Conservation (phyloP, 2,113 vertebrate genomes). For the Ascaphus truei region DNA sequence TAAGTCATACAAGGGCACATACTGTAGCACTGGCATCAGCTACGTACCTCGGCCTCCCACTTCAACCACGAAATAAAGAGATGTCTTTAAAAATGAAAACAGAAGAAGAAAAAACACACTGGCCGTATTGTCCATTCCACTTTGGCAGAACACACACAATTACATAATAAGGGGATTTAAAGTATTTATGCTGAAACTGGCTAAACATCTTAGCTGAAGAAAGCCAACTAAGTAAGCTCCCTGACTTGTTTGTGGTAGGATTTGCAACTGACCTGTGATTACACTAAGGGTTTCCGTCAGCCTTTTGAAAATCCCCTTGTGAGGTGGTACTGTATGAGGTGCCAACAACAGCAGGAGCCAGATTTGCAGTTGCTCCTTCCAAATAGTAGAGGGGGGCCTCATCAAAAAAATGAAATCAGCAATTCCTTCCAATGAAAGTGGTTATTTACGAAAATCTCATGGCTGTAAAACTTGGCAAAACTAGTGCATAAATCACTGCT, state of each 20-base stretch:
- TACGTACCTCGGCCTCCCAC: too few species aligned
- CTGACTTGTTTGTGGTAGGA: conserved; percentile 28
- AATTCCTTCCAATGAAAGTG: too few species aligned
- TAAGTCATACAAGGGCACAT: too few species aligned
- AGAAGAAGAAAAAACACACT: conserved; percentile 4
- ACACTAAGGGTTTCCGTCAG: conserved; percentile 22
- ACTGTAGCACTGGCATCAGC: too few species aligned
- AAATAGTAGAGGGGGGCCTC: not conserved
- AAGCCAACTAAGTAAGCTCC: conserved; percentile 23
- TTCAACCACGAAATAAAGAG: too few species aligned
- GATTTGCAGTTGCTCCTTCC: not conserved
- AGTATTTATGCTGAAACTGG: conserved; percentile 13
- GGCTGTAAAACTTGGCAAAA: too few species aligned
- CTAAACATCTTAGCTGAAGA: conserved; percentile 23
- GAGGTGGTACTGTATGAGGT: not conserved
- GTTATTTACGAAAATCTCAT: too few species aligned
- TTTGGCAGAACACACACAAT: conserved; percentile 13
- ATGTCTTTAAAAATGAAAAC: too few species aligned
- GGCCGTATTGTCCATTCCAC: not conserved
- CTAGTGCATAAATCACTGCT: too few species aligned
- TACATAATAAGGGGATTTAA: conserved; percentile 30
- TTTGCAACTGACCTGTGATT: conserved; percentile 26
- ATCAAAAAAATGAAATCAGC: too few species aligned
- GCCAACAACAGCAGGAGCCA: not conserved
- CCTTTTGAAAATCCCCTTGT: conserved; percentile 22